Percentiles rank a stretch among this genome's conserved stretches.
phyloP scores from a whole-genome alignment of 2,113 vertebrate species.

The Gopherus evgoodei region DNA sequence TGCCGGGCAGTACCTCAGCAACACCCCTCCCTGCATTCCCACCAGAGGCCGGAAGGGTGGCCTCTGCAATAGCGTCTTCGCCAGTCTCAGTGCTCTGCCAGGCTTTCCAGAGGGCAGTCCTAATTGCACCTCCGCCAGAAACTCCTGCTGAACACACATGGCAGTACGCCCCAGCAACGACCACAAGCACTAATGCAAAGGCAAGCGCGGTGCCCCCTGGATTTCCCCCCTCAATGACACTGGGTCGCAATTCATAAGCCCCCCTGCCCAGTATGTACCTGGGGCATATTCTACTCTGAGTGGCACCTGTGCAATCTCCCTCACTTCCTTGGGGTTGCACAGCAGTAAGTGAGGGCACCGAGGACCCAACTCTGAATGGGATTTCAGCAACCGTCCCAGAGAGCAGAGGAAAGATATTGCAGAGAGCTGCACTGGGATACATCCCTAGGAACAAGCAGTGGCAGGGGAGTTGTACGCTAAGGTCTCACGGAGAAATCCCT shows the following conservation, averaged over 20 bases:
- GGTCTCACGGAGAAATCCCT: background rate
- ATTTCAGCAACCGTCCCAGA: background rate
- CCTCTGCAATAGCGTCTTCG: background rate
- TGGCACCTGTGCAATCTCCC: background rate
- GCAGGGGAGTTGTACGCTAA: background rate
- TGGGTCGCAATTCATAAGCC: background rate
- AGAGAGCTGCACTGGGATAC: background rate
- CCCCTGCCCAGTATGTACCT: background rate
- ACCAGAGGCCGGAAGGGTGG: background rate
- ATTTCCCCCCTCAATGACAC: background rate
- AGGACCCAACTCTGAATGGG: too few relatives aligned
- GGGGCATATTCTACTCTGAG: background rate
- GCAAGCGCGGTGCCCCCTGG: background rate
- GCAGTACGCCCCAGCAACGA: too few relatives aligned
- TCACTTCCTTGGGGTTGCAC: background rate
- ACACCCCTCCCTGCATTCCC: background rate
- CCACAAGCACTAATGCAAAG: too few relatives aligned
- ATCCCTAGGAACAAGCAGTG: rapidly evolving
- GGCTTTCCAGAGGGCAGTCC: background rate
- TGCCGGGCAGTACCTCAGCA: background rate
- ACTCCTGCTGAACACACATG: background rate
- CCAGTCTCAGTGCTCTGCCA: background rate
- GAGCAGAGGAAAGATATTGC: background rate
- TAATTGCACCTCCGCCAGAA: background rate
- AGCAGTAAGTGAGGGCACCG: background rate